phyloP scores from a whole-genome alignment of 2,797 vertebrate species.

The Schizopygopsis malacanthus region DNA sequence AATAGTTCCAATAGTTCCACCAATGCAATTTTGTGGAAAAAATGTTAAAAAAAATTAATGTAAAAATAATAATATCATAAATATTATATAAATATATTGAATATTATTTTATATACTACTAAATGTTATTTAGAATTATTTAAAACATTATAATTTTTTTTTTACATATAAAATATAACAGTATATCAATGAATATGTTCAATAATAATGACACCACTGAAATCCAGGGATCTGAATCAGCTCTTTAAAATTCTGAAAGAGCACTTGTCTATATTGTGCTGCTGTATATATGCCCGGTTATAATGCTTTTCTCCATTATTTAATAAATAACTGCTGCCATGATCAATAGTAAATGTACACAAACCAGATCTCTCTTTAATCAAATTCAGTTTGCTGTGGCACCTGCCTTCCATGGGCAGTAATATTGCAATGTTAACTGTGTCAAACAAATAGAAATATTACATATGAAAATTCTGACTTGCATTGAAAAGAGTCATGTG shows the following conservation, averaged over 20 bases:
- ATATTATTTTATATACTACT: not conserved
- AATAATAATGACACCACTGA: not conserved
- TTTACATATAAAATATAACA: not conserved
- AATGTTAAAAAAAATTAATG: not conserved
- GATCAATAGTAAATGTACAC: slow-evolving; percentile 23
- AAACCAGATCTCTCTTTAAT: slow-evolving; percentile 27
- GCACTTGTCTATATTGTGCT: not conserved
- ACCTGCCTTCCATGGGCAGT: not conserved
- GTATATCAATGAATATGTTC: not conserved
- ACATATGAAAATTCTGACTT: no score
- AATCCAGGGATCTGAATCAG: not conserved
- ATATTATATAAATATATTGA: not conserved
- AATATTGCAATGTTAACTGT: not conserved
- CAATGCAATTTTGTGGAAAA: not conserved
- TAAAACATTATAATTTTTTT: not conserved
- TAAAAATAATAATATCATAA: not conserved
- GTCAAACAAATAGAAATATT: no score
- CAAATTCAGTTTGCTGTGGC: not conserved
- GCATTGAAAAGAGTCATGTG: not conserved
- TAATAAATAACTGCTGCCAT: slow-evolving; percentile 17
- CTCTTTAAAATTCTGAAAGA: not conserved
- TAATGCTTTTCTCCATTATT: slow-evolving; percentile 7
- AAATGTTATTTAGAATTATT: not conserved
- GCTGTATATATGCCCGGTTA: not conserved
- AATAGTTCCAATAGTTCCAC: not conserved